phyloP scores from a whole-genome alignment of 2,113 vertebrate species.

The Spizaetus ornatus region DNA sequence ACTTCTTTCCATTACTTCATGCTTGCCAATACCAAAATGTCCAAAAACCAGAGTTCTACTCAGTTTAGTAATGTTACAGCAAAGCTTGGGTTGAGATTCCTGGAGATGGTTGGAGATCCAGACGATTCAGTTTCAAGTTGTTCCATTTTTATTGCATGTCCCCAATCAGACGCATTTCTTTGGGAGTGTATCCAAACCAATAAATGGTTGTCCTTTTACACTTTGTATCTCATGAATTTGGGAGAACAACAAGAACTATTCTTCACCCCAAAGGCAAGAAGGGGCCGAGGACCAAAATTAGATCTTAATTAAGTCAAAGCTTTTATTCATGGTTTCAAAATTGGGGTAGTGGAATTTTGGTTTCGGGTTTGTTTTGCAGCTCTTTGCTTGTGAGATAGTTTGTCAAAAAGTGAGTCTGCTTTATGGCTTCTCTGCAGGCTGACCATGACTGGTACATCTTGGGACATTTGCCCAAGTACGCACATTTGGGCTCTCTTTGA shows the following conservation, averaged over 20 bases:
- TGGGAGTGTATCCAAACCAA: not conserved
- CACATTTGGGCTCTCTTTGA: not conserved
- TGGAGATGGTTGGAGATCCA: not conserved
- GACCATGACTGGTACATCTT: not conserved
- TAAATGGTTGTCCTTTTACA: not conserved
- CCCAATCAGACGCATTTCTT: not conserved
- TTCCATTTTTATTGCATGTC: not conserved
- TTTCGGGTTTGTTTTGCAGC: not conserved
- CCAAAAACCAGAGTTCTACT: rapidly evolving
- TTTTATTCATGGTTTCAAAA: conserved; percentile 17
- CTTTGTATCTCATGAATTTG: not conserved
- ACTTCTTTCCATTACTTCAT: not conserved
- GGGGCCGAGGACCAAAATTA: conserved; percentile 12
- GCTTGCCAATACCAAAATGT: not conserved
- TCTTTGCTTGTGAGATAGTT: not conserved
- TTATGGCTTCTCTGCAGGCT: not conserved
- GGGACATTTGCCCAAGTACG: not conserved
- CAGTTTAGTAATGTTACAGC: not conserved
- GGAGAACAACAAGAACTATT: not conserved
- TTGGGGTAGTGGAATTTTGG: not conserved
- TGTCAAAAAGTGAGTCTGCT: not conserved
- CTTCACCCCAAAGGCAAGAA: not conserved
- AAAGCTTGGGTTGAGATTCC: not conserved
- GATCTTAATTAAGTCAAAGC: not conserved
- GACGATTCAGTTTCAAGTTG: not conserved